phyloP scores from a whole-genome alignment of 2,888 invertebrate genomes.

The Caenorhabditis japonica region DNA sequence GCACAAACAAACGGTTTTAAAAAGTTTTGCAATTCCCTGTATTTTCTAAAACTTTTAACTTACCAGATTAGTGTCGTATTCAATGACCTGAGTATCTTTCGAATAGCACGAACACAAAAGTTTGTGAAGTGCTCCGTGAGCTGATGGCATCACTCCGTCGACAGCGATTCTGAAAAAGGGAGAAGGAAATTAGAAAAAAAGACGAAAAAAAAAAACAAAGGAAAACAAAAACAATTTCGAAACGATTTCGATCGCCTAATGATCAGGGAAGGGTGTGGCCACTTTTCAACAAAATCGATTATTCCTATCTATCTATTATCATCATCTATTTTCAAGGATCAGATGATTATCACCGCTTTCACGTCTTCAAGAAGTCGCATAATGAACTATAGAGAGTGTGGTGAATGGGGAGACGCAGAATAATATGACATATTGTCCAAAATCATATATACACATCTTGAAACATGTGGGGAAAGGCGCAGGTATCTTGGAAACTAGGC shows the following conservation, averaged over 20 bases:
- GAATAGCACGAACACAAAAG: slow-evolving; percentile 52
- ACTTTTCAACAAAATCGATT: too few species aligned
- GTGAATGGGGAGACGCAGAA: slow-evolving; percentile 7
- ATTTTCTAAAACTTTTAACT: too few species aligned
- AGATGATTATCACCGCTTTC: too few species aligned
- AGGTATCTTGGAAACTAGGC: too few species aligned
- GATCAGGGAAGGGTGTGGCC: background rate
- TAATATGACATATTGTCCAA: slow-evolving; percentile 12
- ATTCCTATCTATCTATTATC: too few species aligned
- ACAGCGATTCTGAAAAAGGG: slow-evolving; percentile 42
- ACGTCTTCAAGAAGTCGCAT: background rate
- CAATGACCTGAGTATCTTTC: slow-evolving; percentile 38
- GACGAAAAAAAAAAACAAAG: background rate
- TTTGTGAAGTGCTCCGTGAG: slow-evolving; percentile 52
- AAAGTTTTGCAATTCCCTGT: too few species aligned
- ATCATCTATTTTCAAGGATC: too few species aligned
- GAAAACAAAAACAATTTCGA: too few species aligned
- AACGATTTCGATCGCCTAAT: too few species aligned
- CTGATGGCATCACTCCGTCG: slow-evolving; percentile 58
- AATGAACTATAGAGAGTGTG: background rate
- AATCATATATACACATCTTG: slow-evolving; percentile 7
- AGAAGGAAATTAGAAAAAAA: background rate
- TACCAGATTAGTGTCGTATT: slow-evolving; percentile 14
- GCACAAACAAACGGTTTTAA: too few species aligned
- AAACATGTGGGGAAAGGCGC: too few species aligned